Conservation (phyloP, 2,113 vertebrate species). For the Oxygymnocypris stewartii region DNA sequence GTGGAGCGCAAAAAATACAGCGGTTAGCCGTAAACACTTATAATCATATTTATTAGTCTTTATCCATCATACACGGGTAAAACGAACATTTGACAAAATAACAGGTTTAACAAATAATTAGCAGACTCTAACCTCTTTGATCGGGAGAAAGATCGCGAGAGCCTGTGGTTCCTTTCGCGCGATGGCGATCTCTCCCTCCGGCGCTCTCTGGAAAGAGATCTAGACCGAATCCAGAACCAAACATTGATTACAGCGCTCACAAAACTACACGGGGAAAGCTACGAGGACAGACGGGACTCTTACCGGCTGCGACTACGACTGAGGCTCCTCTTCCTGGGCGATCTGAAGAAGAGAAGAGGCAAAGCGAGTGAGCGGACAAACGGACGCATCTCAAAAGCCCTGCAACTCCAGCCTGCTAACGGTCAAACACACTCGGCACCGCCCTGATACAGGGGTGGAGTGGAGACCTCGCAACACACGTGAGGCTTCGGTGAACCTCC, state of each 20-base stretch:
- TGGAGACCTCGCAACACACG: constrained; percentile 13
- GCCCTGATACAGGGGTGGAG: constrained; percentile 35
- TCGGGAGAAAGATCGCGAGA: constrained; percentile 95
- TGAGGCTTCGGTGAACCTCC: not conserved
- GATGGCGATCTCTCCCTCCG: constrained; percentile 96
- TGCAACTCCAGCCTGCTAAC: constrained; percentile 30
- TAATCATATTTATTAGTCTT: no score
- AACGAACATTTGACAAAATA: no score
- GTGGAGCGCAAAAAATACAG: no score
- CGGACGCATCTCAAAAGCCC: constrained; percentile 38
- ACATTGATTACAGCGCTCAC: not conserved
- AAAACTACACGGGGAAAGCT: not conserved
- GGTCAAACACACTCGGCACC: constrained; percentile 7
- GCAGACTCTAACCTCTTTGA: constrained; percentile 86
- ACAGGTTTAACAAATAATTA: not conserved
- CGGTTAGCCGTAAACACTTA: no score
- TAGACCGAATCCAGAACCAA: constrained; percentile 56
- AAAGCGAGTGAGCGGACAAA: constrained; percentile 14
- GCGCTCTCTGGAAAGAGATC: constrained; percentile 97
- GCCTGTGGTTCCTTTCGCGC: constrained; percentile 96
- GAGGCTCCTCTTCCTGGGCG: constrained; percentile 95
- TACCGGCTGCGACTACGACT: constrained; percentile 98
- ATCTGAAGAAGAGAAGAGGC: constrained; percentile 80
- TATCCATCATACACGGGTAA: no score
- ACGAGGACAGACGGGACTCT: not conserved